These are phyloP conservation scores for Pectinophora gossypiella DNA, from an alignment of 1,140 invertebrate species.

Conservation along the genomic window DNA sequence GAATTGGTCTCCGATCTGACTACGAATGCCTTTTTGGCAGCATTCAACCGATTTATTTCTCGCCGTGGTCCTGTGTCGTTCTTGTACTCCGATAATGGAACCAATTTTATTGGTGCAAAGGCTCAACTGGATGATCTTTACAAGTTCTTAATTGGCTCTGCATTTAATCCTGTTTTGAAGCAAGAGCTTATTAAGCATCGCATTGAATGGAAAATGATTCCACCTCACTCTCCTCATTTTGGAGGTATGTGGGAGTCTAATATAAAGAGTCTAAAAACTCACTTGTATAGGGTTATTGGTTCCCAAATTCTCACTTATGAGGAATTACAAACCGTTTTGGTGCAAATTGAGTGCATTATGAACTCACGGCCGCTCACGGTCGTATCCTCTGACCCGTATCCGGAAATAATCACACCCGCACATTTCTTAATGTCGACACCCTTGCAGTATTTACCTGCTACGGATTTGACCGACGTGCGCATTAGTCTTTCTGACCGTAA, in stretches of 20 bases:
- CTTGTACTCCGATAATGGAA: slow-evolving; percentile 32
- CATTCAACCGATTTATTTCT: slow-evolving; percentile 37
- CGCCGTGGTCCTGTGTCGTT: slow-evolving; percentile 31
- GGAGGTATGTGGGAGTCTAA: slow-evolving; percentile 7
- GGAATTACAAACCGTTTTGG: slow-evolving; percentile 35
- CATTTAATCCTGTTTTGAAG: not conserved
- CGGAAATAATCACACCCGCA: slow-evolving; percentile 31
- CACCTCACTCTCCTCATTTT: slow-evolving; percentile 6
- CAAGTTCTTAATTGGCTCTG: not conserved
- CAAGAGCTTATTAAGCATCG: not conserved
- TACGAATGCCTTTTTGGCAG: slow-evolving; percentile 37
- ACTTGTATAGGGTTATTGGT: slow-evolving; percentile 11
- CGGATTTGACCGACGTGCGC: too few relatives aligned
- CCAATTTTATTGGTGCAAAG: slow-evolving; percentile 28
- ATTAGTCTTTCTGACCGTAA: not conserved
- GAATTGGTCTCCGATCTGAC: slow-evolving; percentile 42
- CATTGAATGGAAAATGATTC: slow-evolving; percentile 4
- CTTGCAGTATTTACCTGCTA: slow-evolving; percentile 37
- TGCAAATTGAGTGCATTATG: slow-evolving; percentile 38
- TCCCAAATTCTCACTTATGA: slow-evolving; percentile 11
- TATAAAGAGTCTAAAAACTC: slow-evolving; percentile 8
- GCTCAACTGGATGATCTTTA: not conserved
- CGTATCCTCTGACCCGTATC: slow-evolving; percentile 25
- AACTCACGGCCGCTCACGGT: slow-evolving; percentile 42
- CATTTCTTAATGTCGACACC: slow-evolving; percentile 41